phyloP scores from a whole-genome alignment of 1,140 invertebrate species.

The Polypedilum pembai region DNA sequence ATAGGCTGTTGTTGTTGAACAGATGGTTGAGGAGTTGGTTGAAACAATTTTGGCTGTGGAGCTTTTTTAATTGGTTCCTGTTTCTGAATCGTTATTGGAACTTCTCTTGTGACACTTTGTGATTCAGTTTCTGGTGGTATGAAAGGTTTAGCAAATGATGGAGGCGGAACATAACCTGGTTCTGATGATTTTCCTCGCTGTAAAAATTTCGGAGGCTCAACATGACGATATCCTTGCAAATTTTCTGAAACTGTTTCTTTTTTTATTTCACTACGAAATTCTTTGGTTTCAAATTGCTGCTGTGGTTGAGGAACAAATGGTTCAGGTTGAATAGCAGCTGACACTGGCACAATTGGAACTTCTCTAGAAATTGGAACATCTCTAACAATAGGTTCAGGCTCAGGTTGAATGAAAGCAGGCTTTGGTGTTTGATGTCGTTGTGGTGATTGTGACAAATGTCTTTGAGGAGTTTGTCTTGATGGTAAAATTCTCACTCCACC shows the following conservation, averaged over 20 bases:
- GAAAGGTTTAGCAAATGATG: constrained; percentile 50
- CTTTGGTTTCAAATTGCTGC: constrained; percentile 54
- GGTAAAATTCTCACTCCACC: constrained; percentile 48
- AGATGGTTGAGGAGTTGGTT: background rate
- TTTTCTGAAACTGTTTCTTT: constrained; percentile 62
- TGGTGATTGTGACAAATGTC: constrained; percentile 30
- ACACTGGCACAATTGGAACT: background rate
- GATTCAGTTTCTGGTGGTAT: constrained; percentile 47
- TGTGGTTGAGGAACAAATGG: constrained; percentile 51
- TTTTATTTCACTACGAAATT: constrained; percentile 63
- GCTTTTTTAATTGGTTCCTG: constrained; percentile 32
- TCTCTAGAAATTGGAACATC: background rate
- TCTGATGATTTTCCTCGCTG: constrained; percentile 44
- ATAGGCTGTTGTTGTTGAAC: constrained; percentile 31
- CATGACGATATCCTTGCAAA: constrained; percentile 49
- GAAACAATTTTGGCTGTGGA: background rate
- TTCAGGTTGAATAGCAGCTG: constrained; percentile 41
- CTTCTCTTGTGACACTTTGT: constrained; percentile 41
- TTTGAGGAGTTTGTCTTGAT: constrained; percentile 38
- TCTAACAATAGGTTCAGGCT: background rate
- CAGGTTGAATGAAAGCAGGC: background rate
- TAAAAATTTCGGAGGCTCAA: constrained; percentile 46
- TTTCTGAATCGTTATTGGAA: constrained; percentile 34
- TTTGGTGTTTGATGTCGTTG: constrained; percentile 36
- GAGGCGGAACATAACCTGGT: constrained; percentile 51